Conservation (phyloP, 1,140 invertebrate species). For the Amphibalanus amphitrite region DNA sequence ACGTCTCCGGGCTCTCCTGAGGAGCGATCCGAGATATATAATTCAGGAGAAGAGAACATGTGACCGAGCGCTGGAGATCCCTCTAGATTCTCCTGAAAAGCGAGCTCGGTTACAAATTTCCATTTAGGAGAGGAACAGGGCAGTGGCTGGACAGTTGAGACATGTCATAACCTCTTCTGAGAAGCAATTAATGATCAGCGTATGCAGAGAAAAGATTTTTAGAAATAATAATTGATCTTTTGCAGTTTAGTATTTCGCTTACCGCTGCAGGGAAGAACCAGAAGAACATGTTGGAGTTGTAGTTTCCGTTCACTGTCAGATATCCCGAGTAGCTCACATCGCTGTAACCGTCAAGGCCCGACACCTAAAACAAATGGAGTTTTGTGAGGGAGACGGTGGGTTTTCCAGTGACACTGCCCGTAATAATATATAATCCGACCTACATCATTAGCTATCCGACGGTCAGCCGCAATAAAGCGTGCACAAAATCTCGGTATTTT, state of each 20-base stretch:
- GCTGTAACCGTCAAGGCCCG: not conserved
- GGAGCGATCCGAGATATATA: slow-evolving; percentile 8
- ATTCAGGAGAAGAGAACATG: too few relatives aligned
- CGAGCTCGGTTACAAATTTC: not conserved
- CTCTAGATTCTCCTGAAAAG: too few relatives aligned
- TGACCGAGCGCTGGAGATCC: too few relatives aligned
- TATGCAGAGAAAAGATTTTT: too few relatives aligned
- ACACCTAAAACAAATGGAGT: not conserved
- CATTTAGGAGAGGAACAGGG: not conserved
- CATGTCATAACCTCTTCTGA: not conserved
- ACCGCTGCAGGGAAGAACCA: slow-evolving; percentile 67
- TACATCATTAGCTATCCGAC: too few relatives aligned
- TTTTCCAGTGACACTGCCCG: too few relatives aligned
- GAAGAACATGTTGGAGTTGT: slow-evolving; percentile 68
- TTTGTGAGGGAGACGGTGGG: too few relatives aligned
- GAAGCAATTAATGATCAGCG: not conserved
- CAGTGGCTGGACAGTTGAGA: slow-evolving; percentile 4
- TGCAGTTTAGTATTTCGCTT: slow-evolving; percentile 10
- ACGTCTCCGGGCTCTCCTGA: slow-evolving; percentile 25
- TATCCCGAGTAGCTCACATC: slow-evolving; percentile 42
- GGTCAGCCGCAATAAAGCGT: too few relatives aligned
- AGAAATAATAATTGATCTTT: not conserved
- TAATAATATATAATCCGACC: too few relatives aligned
- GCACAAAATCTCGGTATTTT: too few relatives aligned
- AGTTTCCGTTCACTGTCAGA: slow-evolving; percentile 52